phyloP scores from a whole-genome alignment of 2,113 vertebrate genomes.

The Callipepla squamata region DNA sequence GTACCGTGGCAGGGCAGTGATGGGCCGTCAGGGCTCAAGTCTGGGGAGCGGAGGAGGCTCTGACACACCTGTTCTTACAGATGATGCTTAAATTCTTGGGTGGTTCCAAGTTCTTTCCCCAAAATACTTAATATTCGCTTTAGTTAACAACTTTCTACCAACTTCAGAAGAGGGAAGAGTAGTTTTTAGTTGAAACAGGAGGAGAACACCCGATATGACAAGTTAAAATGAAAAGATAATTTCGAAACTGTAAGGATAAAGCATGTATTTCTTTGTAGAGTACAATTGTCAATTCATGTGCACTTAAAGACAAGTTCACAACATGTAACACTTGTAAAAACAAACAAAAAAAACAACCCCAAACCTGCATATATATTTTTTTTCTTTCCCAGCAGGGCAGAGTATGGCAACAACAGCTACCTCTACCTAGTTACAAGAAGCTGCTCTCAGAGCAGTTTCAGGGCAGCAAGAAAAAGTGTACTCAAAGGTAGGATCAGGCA shows the following conservation, averaged over 20 bases:
- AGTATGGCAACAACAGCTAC: not conserved
- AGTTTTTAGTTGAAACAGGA: not conserved
- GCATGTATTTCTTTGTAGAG: not conserved
- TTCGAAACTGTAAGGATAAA: not conserved
- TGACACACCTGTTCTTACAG: not conserved
- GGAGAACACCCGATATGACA: not conserved
- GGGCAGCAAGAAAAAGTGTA: not conserved
- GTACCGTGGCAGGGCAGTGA: not conserved
- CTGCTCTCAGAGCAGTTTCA: constrained; percentile 39
- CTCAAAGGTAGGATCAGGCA: not conserved
- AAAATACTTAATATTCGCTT: not conserved
- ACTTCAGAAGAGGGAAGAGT: not conserved
- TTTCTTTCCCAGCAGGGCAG: not conserved
- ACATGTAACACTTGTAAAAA: not conserved
- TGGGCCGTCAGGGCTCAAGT: not conserved
- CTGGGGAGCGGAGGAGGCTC: not conserved
- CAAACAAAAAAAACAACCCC: too few species aligned
- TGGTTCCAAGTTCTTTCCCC: fast-evolving
- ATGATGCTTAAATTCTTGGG: fast-evolving
- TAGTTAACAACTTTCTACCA: not conserved
- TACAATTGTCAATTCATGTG: not conserved
- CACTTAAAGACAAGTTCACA: not conserved
- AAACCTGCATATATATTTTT: not conserved
- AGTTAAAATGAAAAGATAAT: not conserved
- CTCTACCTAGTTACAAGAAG: not conserved